A percentile compares a stretch with the other conserved stretches of the same genome.
These are phyloP conservation scores for Palythoa caribaeorum DNA, from an alignment of 92 coral and sea anemone genomes.

Conservation along the genomic window DNA sequence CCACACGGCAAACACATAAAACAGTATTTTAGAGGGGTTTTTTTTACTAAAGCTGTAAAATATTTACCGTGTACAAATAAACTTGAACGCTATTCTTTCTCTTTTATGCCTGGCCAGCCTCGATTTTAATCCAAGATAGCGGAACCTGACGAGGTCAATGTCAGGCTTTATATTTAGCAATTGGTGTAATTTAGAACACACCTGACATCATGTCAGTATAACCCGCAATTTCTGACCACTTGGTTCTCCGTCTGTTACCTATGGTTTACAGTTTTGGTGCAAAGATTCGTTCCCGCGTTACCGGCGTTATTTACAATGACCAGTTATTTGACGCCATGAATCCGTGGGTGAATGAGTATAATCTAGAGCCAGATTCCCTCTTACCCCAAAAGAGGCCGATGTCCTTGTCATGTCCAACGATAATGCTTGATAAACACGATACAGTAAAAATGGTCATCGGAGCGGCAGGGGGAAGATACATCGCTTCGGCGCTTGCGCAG, in stretches of 20 bases:
- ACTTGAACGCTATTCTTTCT: too few species aligned
- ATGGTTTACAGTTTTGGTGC: slow-evolving; percentile 70
- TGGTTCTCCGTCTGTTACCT: not conserved
- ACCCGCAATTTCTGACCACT: too few species aligned
- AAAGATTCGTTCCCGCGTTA: slow-evolving; percentile 72
- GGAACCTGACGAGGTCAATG: too few species aligned
- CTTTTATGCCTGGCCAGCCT: too few species aligned
- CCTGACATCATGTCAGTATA: too few species aligned
- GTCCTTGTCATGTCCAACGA: slow-evolving; percentile 84
- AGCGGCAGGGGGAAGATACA: slow-evolving; percentile 89
- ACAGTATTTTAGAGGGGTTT: too few species aligned
- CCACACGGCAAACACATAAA: too few species aligned
- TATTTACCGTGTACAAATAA: too few species aligned
- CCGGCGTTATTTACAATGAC: slow-evolving; percentile 85
- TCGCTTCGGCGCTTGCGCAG: slow-evolving; percentile 85
- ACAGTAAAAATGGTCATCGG: slow-evolving; percentile 89
- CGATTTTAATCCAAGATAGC: too few species aligned
- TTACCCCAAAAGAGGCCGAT: slow-evolving; percentile 81
- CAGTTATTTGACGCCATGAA: slow-evolving; percentile 86
- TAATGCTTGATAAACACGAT: slow-evolving; percentile 70
- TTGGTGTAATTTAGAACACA: too few species aligned
- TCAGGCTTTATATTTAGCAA: too few species aligned
- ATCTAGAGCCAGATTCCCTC: slow-evolving; percentile 72
- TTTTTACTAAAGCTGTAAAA: too few species aligned
- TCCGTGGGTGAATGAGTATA: slow-evolving; percentile 86